phyloP scores from a whole-genome alignment of 1,140 invertebrate genomes.

The Akabosia matsudoensis region DNA sequence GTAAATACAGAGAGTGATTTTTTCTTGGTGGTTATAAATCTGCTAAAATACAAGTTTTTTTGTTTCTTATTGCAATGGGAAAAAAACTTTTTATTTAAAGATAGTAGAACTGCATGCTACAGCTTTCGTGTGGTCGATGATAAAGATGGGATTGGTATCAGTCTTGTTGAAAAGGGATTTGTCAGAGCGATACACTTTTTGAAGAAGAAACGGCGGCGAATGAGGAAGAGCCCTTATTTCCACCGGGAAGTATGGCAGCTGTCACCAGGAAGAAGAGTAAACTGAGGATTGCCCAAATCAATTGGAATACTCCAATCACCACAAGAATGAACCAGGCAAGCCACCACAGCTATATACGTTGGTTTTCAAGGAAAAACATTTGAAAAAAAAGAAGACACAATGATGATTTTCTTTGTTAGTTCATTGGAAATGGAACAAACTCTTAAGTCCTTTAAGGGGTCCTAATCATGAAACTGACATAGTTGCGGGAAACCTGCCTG shows the following conservation, averaged over 20 bases:
- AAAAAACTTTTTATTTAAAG: not conserved
- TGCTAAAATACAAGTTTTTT: too few species aligned
- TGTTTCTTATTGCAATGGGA: not conserved
- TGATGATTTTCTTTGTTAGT: too few species aligned
- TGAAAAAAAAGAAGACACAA: constrained; percentile 3
- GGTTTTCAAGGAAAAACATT: not conserved
- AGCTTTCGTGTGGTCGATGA: constrained; percentile 7
- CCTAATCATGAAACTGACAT: too few species aligned
- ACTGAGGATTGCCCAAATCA: constrained; percentile 39
- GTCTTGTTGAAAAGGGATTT: constrained; percentile 13
- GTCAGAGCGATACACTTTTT: constrained; percentile 20
- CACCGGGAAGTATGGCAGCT: constrained; percentile 39
- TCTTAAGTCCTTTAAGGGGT: too few species aligned
- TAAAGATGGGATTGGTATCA: constrained; percentile 23
- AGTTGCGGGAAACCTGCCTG: too few species aligned
- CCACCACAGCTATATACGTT: constrained; percentile 44
- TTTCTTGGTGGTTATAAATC: too few species aligned
- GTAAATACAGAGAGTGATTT: too few species aligned
- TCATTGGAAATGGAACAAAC: too few species aligned
- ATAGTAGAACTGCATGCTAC: not conserved
- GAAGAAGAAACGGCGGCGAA: constrained; percentile 27
- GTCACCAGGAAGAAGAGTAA: constrained; percentile 40
- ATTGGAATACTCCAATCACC: constrained; percentile 43
- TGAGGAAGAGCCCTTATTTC: constrained; percentile 28
- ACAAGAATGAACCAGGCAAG: constrained; percentile 42